Evolutionary conservation across 2,113 vertebrate species (phyloP).

Genomic region (Argyrosomus japonicus): DNA sequence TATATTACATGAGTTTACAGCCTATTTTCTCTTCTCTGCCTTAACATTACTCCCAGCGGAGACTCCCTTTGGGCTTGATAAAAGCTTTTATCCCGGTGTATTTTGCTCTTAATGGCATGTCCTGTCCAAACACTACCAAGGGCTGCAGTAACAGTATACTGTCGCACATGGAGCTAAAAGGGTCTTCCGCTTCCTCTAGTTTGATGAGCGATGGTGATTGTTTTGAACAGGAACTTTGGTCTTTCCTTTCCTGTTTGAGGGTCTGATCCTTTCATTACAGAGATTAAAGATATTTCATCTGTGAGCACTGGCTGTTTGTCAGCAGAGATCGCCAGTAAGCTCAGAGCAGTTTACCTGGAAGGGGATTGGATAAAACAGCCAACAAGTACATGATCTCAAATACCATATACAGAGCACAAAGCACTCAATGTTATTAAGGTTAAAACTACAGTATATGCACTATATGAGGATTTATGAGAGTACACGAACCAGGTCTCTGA

Average conservation of each 20-base stretch:
- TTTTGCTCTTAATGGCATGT: conserved; percentile 67
- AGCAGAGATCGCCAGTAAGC: conserved; percentile 20
- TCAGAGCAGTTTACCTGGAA: conserved; percentile 34
- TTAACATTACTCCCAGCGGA: conserved; percentile 42
- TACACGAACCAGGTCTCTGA: background rate
- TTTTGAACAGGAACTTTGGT: conserved; percentile 60
- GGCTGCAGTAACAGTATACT: conserved; percentile 41
- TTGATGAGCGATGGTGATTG: conserved; percentile 70
- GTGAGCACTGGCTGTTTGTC: conserved; percentile 28
- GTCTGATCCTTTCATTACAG: conserved; percentile 62
- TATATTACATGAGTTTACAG: conserved; percentile 47
- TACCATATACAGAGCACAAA: conserved; percentile 20
- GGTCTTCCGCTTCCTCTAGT: conserved; percentile 59
- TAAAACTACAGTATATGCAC: background rate
- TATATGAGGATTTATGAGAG: conserved; percentile 24
- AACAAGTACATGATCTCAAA: background rate
- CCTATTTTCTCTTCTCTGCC: conserved; percentile 49
- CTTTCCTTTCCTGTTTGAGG: conserved; percentile 60
- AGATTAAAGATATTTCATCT: conserved; percentile 66
- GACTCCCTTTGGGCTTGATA: conserved; percentile 36
- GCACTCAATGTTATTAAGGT: conserved; percentile 41
- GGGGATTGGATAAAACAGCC: conserved; percentile 32
- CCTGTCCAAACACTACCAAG: conserved; percentile 56
- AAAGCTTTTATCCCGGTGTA: conserved; percentile 57
- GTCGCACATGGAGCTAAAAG: conserved; percentile 42